Percentiles rank a stretch among this genome's conserved stretches.
Conservation (phyloP, 2,888 invertebrate genomes). For the Zhengitettix transpicula region DNA sequence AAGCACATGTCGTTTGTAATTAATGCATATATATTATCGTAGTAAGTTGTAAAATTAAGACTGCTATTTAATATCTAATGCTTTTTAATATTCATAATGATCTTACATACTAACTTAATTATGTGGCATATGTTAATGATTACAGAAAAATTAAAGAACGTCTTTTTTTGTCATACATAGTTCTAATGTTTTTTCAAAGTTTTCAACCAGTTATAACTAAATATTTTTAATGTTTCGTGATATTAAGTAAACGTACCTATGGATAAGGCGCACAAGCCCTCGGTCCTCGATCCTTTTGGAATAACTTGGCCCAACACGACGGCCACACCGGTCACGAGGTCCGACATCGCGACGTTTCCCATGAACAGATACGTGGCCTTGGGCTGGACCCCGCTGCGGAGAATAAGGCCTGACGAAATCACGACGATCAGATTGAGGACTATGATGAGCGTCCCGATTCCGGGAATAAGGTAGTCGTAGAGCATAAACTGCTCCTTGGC, state of each 20-base stretch:
- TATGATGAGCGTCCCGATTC: conserved; percentile 28
- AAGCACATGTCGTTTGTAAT: too few relatives aligned
- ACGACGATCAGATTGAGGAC: conserved; percentile 43
- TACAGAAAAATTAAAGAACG: too few relatives aligned
- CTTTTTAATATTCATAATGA: too few relatives aligned
- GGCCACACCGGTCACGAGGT: conserved; percentile 42
- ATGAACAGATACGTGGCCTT: conserved; percentile 45
- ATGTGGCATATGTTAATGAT: too few relatives aligned
- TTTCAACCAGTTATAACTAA: too few relatives aligned
- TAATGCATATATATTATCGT: too few relatives aligned
- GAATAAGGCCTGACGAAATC: conserved; percentile 44
- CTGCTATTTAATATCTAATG: too few relatives aligned
- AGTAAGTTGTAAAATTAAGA: too few relatives aligned
- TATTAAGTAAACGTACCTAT: conserved; percentile 22
- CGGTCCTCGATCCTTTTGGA: conserved; percentile 24
- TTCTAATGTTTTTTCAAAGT: too few relatives aligned
- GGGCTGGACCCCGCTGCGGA: conserved; percentile 34
- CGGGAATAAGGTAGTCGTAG: conserved; percentile 7
- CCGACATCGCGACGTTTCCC: conserved; percentile 47
- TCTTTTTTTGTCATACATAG: too few relatives aligned
- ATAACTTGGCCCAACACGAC: conserved; percentile 35
- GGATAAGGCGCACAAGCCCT: conserved; percentile 25
- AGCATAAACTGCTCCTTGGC: conserved; percentile 1
- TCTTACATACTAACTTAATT: too few relatives aligned
- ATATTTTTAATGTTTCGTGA: too few relatives aligned